phyloP scores from a whole-genome alignment of 2,113 vertebrate genomes.

The Scytalopus superciliaris region DNA sequence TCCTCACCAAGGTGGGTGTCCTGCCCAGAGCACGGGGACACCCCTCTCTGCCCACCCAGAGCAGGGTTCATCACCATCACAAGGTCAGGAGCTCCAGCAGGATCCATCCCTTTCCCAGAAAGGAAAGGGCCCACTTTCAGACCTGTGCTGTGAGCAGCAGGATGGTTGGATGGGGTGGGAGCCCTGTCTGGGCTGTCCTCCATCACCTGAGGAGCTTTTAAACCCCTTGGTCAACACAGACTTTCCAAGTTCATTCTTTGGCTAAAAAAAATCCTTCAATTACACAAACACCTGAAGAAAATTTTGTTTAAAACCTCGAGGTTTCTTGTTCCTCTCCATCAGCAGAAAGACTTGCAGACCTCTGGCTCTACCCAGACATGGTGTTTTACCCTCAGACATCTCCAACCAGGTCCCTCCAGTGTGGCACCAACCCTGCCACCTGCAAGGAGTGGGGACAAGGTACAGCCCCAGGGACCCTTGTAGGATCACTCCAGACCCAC shows the following conservation, averaged over 20 bases:
- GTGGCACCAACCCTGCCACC: neutral
- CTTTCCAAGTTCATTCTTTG: neutral
- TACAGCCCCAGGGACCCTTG: neutral
- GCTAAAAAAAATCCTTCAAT: neutral
- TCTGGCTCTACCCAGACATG: neutral
- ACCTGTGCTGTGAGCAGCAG: neutral
- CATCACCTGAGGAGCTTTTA: neutral
- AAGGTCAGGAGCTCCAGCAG: neutral
- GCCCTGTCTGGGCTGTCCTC: neutral
- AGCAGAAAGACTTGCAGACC: neutral
- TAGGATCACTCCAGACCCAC: neutral
- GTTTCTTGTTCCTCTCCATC: neutral
- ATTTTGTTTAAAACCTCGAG: neutral
- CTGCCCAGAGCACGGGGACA: too few species aligned
- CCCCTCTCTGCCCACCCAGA: neutral
- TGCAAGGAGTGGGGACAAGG: neutral
- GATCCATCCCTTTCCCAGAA: neutral
- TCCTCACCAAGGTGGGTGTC: fast-evolving
- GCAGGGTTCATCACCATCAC: fast-evolving
- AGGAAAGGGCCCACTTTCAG: neutral
- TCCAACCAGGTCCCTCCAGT: neutral
- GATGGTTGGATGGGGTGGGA: fast-evolving
- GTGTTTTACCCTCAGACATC: neutral
- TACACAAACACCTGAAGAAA: neutral
- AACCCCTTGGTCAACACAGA: neutral